Conservation (phyloP, 2,888 invertebrate genomes). For the Tipula unca region DNA sequence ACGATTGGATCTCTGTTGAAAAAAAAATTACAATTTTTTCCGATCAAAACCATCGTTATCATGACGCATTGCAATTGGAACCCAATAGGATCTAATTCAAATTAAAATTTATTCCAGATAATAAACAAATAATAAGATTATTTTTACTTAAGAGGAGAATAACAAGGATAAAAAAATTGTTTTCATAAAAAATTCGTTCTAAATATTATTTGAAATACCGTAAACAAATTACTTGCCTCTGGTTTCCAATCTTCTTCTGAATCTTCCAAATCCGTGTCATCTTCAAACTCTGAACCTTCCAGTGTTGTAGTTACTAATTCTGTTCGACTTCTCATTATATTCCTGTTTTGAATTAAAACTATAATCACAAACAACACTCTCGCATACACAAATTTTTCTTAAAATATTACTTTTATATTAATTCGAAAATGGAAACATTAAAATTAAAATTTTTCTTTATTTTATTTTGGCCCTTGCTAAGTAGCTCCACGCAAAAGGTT, state of each 20-base stretch:
- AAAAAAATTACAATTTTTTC: too few relatives aligned
- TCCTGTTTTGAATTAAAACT: not conserved
- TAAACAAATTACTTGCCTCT: not conserved
- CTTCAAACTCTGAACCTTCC: conserved; percentile 41
- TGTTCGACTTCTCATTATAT: conserved; percentile 39
- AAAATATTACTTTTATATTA: not conserved
- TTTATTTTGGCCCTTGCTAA: not conserved
- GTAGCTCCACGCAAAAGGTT: not conserved
- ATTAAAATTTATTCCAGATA: too few relatives aligned
- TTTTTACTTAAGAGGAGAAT: too few relatives aligned
- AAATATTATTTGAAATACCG: too few relatives aligned
- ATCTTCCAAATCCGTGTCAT: conserved; percentile 39
- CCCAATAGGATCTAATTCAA: too few relatives aligned
- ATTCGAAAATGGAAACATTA: not conserved
- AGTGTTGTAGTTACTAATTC: conserved; percentile 38
- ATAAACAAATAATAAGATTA: too few relatives aligned
- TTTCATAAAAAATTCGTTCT: too few relatives aligned
- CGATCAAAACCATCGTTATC: too few relatives aligned
- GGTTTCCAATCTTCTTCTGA: conserved; percentile 43
- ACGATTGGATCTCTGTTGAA: not conserved
- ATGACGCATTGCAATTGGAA: too few relatives aligned
- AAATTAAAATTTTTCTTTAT: not conserved
- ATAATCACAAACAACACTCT: not conserved
- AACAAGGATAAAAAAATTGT: too few relatives aligned
- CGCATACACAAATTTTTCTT: not conserved